Conservation (phyloP, 2,797 vertebrate species). For the Crocidura indochinensis region DNA sequence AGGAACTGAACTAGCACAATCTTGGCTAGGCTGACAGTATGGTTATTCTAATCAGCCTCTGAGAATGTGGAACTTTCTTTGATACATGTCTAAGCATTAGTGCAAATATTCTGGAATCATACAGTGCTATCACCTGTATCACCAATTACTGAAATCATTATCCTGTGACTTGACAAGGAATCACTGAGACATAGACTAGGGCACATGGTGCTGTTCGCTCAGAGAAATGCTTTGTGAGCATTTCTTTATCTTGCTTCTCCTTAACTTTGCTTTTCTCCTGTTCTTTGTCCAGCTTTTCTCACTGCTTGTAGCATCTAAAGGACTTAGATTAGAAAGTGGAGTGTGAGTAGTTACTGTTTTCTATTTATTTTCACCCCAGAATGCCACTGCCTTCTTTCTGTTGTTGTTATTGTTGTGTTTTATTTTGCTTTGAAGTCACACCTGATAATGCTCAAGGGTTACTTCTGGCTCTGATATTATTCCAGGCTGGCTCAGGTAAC, state of each 20-base stretch:
- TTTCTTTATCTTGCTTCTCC: neutral
- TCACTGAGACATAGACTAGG: neutral
- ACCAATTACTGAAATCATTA: neutral
- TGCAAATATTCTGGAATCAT: too few relatives aligned
- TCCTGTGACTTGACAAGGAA: neutral
- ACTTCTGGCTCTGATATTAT: too few relatives aligned
- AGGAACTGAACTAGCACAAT: too few relatives aligned
- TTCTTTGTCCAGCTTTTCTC: neutral
- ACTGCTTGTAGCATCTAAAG: slow-evolving; percentile 12
- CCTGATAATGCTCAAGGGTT: too few relatives aligned
- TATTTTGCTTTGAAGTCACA: too few relatives aligned
- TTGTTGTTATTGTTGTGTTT: too few relatives aligned
- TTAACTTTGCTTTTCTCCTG: neutral
- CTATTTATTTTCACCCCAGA: neutral
- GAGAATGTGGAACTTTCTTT: too few relatives aligned
- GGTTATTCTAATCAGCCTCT: too few relatives aligned
- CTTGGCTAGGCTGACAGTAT: too few relatives aligned
- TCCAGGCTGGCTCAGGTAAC: too few relatives aligned
- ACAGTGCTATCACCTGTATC: too few relatives aligned
- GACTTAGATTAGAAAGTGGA: neutral
- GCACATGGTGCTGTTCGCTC: neutral
- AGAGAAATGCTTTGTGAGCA: neutral
- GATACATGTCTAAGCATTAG: too few relatives aligned
- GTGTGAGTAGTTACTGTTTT: neutral
- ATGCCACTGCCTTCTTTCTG: neutral